Base-by-base conservation (phyloP, 1,140 invertebrate genomes). In the Bombus superbus region DNA sequence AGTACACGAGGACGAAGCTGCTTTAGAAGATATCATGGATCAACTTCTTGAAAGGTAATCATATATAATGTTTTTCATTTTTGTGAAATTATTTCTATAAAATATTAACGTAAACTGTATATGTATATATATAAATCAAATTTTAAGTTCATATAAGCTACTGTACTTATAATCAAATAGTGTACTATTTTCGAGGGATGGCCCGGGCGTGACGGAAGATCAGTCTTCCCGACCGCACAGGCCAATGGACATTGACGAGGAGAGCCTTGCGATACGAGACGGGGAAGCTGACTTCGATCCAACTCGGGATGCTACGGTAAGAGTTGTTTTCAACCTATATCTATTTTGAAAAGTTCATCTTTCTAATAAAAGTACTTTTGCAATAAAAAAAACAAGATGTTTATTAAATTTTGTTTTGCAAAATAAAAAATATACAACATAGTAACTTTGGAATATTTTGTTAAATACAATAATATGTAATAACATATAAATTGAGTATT, bases 21-120 rank as follows among this genome's bases (percentile, higher is more conserved):
- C 95, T 3, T 92, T 97, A 18, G 97, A 97, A 73, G 96, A 97
- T 89, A 97, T 97, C 15, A 96, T 97, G 95, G 97, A 97, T 92
- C 96, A 97, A 64, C 93, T 97, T 69, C 93, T 97, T 3, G 96
- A 97, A 86, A 95, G 96, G 92, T 95, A 95, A 92, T 74, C n/a
- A 92, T 76, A 81, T 81, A 87, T 85, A 38, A 72, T 86, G 28
- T 68, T 42, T n/a, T 71, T 38, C 18, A 85, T 78, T 28, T 80
- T 47, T 22, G 8, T 42, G 2, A 25, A 73, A 44, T 73, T 44
- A 18, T 18, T 42, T 44, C 10, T 72, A 2, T 32, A 3, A 32
- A n/a, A 73, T 73, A 32, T 47, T 72, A 42, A 6, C 18, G 3
- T 38, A 28, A 22, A 25, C 22, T 77, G 18, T 78, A 18, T 35